Percentiles rank a stretch among this genome's conserved stretches.
Conservation (phyloP, 2,888 invertebrate genomes). For the Cactoblastis cactorum region DNA sequence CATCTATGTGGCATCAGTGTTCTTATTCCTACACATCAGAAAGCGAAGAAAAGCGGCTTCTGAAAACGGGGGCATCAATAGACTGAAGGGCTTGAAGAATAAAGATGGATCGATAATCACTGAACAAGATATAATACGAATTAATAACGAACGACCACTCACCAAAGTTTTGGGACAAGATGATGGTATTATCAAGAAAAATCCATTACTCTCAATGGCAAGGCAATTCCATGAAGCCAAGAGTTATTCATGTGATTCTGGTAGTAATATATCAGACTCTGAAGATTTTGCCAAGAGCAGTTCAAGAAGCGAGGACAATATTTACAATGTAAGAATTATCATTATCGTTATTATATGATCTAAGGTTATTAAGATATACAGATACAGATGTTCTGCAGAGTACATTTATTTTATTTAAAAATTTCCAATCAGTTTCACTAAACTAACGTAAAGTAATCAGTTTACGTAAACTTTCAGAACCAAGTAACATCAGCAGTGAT, state of each 20-base stretch:
- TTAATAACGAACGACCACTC: slow-evolving; percentile 63
- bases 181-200: slow-evolving; percentile 87
- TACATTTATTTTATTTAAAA: too few species aligned
- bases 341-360: background rate
- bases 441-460: too few species aligned
- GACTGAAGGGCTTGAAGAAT: slow-evolving; percentile 56
- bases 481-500: slow-evolving; percentile 84
- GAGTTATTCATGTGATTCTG: slow-evolving; percentile 71
- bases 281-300: slow-evolving; percentile 77
- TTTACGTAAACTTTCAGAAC: slow-evolving; percentile 41
- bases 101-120: slow-evolving; percentile 64
- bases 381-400: background rate
- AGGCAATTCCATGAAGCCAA: slow-evolving; percentile 81
- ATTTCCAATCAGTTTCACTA: too few species aligned
- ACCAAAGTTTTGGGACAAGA: slow-evolving; percentile 76
- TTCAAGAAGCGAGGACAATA: slow-evolving; percentile 51
- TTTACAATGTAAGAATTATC: slow-evolving; percentile 50
- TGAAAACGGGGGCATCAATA: slow-evolving; percentile 63
- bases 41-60: slow-evolving; percentile 79
- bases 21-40: slow-evolving; percentile 88
- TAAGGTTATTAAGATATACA: too few species aligned
- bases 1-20: slow-evolving; percentile 91
- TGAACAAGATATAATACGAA: slow-evolving; percentile 67
- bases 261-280: slow-evolving; percentile 82
- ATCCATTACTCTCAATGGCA: slow-evolving; percentile 82